Base-by-base conservation (phyloP, 2,888 invertebrate genomes). In the Smittia aterrima region DNA sequence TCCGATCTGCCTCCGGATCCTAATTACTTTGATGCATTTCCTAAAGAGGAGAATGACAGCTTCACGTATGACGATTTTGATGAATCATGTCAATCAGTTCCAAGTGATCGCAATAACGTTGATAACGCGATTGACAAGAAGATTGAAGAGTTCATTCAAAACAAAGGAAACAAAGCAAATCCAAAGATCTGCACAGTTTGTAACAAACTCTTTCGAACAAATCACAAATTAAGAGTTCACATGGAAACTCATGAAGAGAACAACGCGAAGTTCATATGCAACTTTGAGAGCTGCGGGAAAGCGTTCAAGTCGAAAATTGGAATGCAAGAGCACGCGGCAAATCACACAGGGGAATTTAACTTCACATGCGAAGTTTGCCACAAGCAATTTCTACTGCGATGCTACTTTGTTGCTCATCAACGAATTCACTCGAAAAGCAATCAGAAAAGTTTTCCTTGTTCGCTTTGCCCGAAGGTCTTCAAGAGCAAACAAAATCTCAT, bases 291-390 rank as follows among this genome's bases (percentile, higher is more conserved):
- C 1, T 88, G 88, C 77, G 85, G 85, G 1, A 87, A 87, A 78
- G 84, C 85, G 4, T 88, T 88, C 78, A 82, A 87, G 54, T 87
- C 87, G 25, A 87, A 87, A 80, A 87, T 86, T 76, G 87, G 87
- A 7, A 79, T 87, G 18, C 85, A 86, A 0, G 87, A 87, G 76
- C 87, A 87, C 77, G 86, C 86, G 75, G 87, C 87, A 0, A 86
- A 85, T 71, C 87, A 87, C 78, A 87, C 87, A 11, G 83, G 83
- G 80, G 78, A 75, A 9, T 75, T 25, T 16, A 74, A 74, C 25
- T 74, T 71, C 24, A 62, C 72, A 0, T 72, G 72, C 78, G 83
- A 85, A 1, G 86, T 85, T 0, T 87, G 87, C 77, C 87, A 87
- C 1, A 87, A 87, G 80, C 87, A 87, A 13, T 87, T 87, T 77